phyloP scores from a whole-genome alignment of 2,888 invertebrate species.

The Mythimna pallens region DNA sequence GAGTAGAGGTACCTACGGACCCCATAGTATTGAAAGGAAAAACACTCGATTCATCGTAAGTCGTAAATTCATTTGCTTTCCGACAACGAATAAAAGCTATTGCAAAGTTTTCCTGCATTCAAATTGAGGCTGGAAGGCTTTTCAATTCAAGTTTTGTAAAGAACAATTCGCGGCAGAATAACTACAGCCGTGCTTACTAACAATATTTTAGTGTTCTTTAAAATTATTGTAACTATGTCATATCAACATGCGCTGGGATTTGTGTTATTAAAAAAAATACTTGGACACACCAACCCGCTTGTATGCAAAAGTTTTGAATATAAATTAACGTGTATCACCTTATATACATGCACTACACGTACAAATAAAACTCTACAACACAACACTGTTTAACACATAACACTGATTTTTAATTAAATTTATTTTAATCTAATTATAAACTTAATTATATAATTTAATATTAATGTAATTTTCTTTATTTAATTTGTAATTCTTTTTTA shows the following conservation, averaged over 20 bases:
- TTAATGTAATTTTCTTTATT: too few species aligned
- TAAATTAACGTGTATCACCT: not conserved
- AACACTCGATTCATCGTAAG: constrained; percentile 79
- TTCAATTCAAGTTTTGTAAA: constrained; percentile 86
- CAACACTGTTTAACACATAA: too few species aligned
- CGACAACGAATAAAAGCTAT: constrained; percentile 85
- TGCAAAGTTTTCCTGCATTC: constrained; percentile 86
- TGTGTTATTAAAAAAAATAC: constrained; percentile 1
- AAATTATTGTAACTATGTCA: constrained; percentile 35
- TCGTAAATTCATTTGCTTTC: constrained; percentile 86
- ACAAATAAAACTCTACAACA: too few species aligned
- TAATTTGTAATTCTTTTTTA: too few species aligned
- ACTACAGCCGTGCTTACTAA: constrained; percentile 72
- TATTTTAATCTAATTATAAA: too few species aligned
- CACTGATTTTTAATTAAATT: too few species aligned
- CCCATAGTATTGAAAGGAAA: constrained; percentile 66
- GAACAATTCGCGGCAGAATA: constrained; percentile 78
- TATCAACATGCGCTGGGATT: constrained; percentile 29
- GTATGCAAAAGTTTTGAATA: not conserved
- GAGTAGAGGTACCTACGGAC: constrained; percentile 45
- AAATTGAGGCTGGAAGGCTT: constrained; percentile 85
- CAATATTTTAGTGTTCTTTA: constrained; percentile 69
- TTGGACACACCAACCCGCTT: not conserved
- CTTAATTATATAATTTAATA: too few species aligned
- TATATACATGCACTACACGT: too few species aligned